Evolutionary conservation across 2,113 vertebrate species (phyloP), one percentile per base, ranked within the genome.

Genomic region (Myotis lucifugus): DNA sequence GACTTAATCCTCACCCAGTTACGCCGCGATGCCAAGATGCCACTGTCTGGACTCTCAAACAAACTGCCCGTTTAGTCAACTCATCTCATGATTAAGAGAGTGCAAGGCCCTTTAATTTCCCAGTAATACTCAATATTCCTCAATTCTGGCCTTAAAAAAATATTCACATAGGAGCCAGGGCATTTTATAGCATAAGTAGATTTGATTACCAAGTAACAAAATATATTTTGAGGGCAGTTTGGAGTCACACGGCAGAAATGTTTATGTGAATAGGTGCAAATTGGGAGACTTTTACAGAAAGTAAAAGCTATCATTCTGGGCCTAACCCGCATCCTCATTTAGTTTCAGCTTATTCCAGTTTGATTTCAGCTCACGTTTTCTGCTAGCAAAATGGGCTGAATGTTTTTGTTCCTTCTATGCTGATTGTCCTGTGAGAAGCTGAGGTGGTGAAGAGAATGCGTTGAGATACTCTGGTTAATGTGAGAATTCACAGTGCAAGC

Each of bases 1-100:
- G 97, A 98, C 98, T 98, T 99, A 98, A 99, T 98, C 98, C 98
- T 98, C 83, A 95, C 97, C 97, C 98, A 99, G 99, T 99, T 98
- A 98, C 98, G 98, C 97, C 91, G 85, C 82, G 95, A 77, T 97
- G 98, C 98, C 97, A 98, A 98, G 98, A 94, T 95, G 88, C 97
- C 96, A 91, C 97, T 97, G 98, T 98, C 98, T 97, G 93, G 98
- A 98, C 98, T 98, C 96, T 97, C 91, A 96, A 98, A 98, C 98
- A 98, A 98, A 98, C 98, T 98, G 97, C 97, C 97, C 95, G 72
- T 98, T 98, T 98, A 98, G 98, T 98, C 97, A 98, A 95, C 96
- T 97, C 95, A 97, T 97, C 97, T 95, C 97, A 96, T 97, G 96
- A 96, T 97, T 95, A 97, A 92, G 87, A 83, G 96, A 98, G 97